phyloP scores from a whole-genome alignment of 2,797 vertebrate species.

The Xiphorhynchus erythropygius region DNA sequence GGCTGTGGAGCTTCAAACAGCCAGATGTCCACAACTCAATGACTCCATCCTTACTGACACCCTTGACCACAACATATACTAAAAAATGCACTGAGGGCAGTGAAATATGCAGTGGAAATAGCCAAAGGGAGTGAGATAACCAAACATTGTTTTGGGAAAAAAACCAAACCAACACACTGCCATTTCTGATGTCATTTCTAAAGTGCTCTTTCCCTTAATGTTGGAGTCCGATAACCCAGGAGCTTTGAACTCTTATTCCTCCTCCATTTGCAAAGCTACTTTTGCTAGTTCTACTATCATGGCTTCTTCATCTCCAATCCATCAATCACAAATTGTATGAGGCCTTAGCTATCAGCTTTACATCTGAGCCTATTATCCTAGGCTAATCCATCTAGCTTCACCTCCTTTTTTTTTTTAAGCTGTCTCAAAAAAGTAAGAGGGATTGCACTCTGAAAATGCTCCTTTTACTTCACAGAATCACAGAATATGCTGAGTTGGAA shows the following conservation, averaged over 20 bases:
- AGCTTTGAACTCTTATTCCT: background rate
- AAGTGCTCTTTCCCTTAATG: background rate
- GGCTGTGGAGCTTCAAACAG: background rate
- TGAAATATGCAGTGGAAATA: background rate
- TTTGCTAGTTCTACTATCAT: background rate
- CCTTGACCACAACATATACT: background rate
- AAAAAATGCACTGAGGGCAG: background rate
- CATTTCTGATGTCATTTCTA: background rate
- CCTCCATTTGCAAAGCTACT: background rate
- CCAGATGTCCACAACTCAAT: background rate
- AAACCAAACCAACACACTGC: background rate
- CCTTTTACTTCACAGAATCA: background rate
- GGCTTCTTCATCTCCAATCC: background rate
- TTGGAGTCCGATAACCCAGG: background rate
- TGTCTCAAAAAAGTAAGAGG: background rate
- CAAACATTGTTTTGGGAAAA: background rate
- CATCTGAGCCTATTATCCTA: background rate
- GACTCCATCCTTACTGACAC: background rate
- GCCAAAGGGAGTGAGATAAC: background rate
- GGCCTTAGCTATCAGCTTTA: background rate
- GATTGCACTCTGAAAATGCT: background rate
- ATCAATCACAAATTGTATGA: background rate
- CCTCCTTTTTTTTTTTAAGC: background rate
- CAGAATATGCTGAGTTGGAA: background rate
- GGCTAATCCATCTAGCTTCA: background rate